Evolutionary conservation across 2,888 invertebrate species (phyloP), one percentile per base, ranked within the genome.

Genomic region (Lasioglossum marginatum): DNA sequence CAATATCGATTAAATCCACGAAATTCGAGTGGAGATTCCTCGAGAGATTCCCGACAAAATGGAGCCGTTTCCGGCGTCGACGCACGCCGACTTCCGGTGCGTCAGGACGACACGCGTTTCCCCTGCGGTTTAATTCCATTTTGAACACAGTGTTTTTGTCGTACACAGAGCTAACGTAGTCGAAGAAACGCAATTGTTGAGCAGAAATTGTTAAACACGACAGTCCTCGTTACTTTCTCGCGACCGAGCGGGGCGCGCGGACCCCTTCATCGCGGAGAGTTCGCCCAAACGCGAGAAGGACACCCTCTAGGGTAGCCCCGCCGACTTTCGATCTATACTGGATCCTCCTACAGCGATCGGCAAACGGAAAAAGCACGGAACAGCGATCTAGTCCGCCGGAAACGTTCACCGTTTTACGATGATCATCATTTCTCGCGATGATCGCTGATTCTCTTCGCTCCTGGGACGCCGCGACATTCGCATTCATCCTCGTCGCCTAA

Each of bases 91-190:
- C 70, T n/a, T 43, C n/a, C 31, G 45, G 45, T 72, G 72, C 72
- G 40, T 1, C 72, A 23, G 48, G 0, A 73, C 31, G 23, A 48
- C 31, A 66, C 66, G 66, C 66, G 34, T 19, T 40, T 14, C 68
- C 37, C n/a, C 16, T 40, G 79, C 70, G 16, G 27, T 48, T 45
- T 73, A 52, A 87, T 87, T 86, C 74, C 84, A 66, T 60, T 87
- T 89, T 92, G 92, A 93, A 93, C 92, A 93, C 92, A 91, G 87
- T 45, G 31, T 68, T 91, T 87, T 77, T 89, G 88, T 90, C 92
- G 87, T 76, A 31, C 66, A 48, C 70, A 40, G 48, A 73, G 78
- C 78, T 31, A 83, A 52, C 34, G 60, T 19, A 57, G 70, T 60
- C 40, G 48, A 85, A 43, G 77, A 81, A 76, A 75, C 76, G 70